Conservation (phyloP, 1,140 invertebrate species). For the Idris sp. region DNA sequence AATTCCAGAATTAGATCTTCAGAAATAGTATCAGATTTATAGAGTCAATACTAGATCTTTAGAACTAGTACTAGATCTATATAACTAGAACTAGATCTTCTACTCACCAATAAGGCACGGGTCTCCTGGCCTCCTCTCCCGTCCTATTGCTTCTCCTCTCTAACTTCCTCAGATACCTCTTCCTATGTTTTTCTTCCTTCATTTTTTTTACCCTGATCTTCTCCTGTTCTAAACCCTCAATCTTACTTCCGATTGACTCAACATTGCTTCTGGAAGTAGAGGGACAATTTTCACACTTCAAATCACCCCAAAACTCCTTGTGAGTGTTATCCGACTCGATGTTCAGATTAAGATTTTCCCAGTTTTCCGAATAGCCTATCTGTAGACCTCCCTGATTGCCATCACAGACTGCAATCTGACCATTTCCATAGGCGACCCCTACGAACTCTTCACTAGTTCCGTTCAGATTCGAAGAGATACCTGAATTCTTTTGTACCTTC, state of each 20-base stretch:
- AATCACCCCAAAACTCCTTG: slow-evolving; percentile 74
- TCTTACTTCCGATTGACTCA: slow-evolving; percentile 67
- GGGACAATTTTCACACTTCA: slow-evolving; percentile 74
- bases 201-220: slow-evolving; percentile 56
- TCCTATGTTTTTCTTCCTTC: slow-evolving; percentile 66
- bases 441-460: slow-evolving; percentile 75
- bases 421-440: slow-evolving; percentile 73
- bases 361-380: slow-evolving; percentile 76
- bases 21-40: too few relatives aligned
- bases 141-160: slow-evolving; percentile 58
- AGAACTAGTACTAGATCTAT: too few relatives aligned
- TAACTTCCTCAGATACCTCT: slow-evolving; percentile 68
- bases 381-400: slow-evolving; percentile 72
- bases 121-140: slow-evolving; percentile 49
- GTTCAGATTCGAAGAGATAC: slow-evolving; percentile 71
- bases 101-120: slow-evolving; percentile 59
- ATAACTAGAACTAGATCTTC: too few relatives aligned
- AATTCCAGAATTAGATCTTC: too few relatives aligned
- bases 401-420: slow-evolving; percentile 73
- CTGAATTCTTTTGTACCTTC: slow-evolving; percentile 63
- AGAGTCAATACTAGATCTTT: too few relatives aligned
- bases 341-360: slow-evolving; percentile 76
- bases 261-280: slow-evolving; percentile 70
- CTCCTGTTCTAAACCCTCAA: slow-evolving; percentile 54
- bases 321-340: slow-evolving; percentile 69